Evolutionary conservation across 2,888 invertebrate genomes (phyloP).

Genomic region (Sabatieria punctata): DNA sequence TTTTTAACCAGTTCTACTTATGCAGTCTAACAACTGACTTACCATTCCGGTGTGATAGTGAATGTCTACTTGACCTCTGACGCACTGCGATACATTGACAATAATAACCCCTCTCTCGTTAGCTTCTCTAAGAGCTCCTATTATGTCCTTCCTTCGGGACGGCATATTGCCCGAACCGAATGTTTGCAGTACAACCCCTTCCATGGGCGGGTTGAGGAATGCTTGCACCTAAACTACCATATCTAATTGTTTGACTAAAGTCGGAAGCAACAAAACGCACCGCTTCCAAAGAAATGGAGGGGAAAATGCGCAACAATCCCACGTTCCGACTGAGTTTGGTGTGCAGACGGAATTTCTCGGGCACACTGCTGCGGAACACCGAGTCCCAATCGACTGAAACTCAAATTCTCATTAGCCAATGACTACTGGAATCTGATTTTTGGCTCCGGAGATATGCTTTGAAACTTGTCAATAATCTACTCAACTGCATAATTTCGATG

Average conservation of each 20-base stretch:
- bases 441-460: too few relatives aligned
- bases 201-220: constrained; percentile 50
- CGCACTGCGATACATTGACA: constrained; percentile 79
- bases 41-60: constrained; percentile 69
- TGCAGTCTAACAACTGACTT: too few relatives aligned
- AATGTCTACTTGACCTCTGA: constrained; percentile 57
- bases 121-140: constrained; percentile 39
- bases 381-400: constrained; percentile 46
- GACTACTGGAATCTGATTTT: too few relatives aligned
- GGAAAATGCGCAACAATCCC: constrained; percentile 67
- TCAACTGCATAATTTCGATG: too few relatives aligned
- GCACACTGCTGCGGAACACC: constrained; percentile 46
- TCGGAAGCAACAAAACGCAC: constrained; percentile 35
- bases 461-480: too few relatives aligned
- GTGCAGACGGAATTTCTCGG: constrained; percentile 53
- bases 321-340: constrained; percentile 62
- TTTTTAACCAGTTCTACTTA: constrained; percentile 3
- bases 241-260: too few relatives aligned
- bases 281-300: constrained; percentile 65
- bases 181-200: constrained; percentile 69
- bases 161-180: constrained; percentile 90
- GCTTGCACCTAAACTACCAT: constrained; percentile 44
- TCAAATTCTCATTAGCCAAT: neutral
- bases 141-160: constrained; percentile 57
- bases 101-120: constrained; percentile 54